Base-by-base conservation (phyloP, 2,113 vertebrate species). In the Numida meleagris region DNA sequence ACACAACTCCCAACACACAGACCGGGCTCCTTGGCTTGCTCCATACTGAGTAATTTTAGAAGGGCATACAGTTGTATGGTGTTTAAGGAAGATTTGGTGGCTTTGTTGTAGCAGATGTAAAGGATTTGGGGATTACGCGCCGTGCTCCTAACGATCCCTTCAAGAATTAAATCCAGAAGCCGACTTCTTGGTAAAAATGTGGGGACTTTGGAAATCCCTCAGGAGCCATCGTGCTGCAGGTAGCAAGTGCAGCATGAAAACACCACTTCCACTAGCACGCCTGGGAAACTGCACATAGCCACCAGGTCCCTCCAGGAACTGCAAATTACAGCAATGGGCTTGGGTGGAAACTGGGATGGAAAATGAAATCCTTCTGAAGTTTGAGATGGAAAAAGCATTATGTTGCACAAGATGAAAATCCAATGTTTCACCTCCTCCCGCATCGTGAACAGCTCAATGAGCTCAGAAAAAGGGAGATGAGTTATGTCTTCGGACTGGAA, bases 191-290 rank as follows among this genome's bases (percentile, higher is more conserved):
- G 67, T 42, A 82, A 68, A 40, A 82, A 71, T 1, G 6, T 12
- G 84, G 73, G 74, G 61, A 74, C n/a, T 43, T 77, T 16, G 50
- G 50, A 84, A 91, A 89, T 27, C 84, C 12, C 1, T 45, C 66
- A 50, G 77, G 94, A 96, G 78, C 71, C 74, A 81, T 7, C 0
- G 1, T 29, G 29, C 66, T 13, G 34, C 74, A 89, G 90, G 92
- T 94, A 81, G 65, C 2, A 66, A 84, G 38, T 25, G 36, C 63
- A 57, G 31, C 66, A 87, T 87, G 71, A 82, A 94, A 95, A 91
- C 50, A 94, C 75, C 82, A 59, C 58, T 5, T 18, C 82, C 58
- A 66, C 63, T 85, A 71, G 70, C 4, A 4, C 48, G 85, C 25
- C 84, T 81, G 82, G 90, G 82, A 91, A 81, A 42, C 4, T 10